phyloP scores from a whole-genome alignment of 1,140 invertebrate genomes.

The Drosophila tropicalis region DNA sequence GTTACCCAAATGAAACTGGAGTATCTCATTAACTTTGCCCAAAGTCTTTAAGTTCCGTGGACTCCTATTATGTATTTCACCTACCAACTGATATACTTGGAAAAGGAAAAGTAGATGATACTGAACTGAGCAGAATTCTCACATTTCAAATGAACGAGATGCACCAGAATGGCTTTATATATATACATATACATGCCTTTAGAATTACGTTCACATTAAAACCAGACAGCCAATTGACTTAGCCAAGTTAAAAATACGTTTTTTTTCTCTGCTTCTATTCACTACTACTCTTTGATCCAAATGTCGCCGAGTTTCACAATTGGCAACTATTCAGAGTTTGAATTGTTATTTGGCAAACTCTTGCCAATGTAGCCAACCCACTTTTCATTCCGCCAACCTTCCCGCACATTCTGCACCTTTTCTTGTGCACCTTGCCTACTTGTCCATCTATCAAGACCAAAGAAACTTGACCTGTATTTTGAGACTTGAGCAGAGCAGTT shows the following conservation, averaged over 20 bases:
- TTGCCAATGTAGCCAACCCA: background rate
- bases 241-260: background rate
- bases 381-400: background rate
- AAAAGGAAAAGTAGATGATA: too few relatives aligned
- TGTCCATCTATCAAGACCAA: constrained; percentile 22
- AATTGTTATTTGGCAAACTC: constrained; percentile 11
- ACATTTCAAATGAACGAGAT: too few relatives aligned
- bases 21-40: too few relatives aligned
- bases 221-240: background rate
- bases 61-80: too few relatives aligned
- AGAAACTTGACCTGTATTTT: constrained; percentile 61
- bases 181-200: background rate
- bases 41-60: too few relatives aligned
- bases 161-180: background rate
- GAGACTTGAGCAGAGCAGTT: constrained; percentile 19
- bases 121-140: too few relatives aligned
- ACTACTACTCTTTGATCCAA: background rate
- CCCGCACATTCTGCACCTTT: background rate
- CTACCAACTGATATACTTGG: too few relatives aligned
- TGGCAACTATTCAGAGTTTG: constrained; percentile 10
- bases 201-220: background rate
- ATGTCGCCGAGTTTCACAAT: constrained; percentile 6
- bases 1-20: too few relatives aligned
- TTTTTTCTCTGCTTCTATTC: background rate
- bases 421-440: too few relatives aligned